phyloP scores from a whole-genome alignment of 1,140 invertebrate species.

The Cydia amplana region DNA sequence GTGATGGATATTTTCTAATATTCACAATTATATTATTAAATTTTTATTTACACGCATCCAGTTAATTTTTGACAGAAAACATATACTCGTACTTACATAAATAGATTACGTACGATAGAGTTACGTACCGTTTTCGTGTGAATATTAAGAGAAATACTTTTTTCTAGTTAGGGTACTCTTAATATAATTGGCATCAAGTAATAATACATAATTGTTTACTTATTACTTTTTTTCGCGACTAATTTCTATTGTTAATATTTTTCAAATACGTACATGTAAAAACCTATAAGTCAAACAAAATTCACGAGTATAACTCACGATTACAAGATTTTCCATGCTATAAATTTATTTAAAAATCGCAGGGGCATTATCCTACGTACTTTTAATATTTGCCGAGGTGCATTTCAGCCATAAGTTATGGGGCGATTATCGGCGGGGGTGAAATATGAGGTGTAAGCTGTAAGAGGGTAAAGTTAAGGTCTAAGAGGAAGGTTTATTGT shows the following conservation, averaged over 20 bases:
- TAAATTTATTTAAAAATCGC: constrained; percentile 33
- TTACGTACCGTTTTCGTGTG: too few species aligned
- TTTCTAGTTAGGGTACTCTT: too few species aligned
- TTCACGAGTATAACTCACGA: constrained; percentile 19
- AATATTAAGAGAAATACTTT: too few species aligned
- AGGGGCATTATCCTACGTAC: constrained; percentile 29
- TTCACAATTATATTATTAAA: too few species aligned
- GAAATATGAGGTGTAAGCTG: constrained; percentile 21
- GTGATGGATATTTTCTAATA: background rate
- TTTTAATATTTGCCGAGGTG: constrained; percentile 33
- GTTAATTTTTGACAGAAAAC: too few species aligned
- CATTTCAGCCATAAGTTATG: constrained; percentile 31
- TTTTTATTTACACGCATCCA: too few species aligned
- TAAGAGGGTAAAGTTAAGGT: constrained; percentile 1
- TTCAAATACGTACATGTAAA: background rate
- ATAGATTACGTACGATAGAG: too few species aligned
- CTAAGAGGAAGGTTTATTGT: constrained; percentile 20
- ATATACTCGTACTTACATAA: too few species aligned
- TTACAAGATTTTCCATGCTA: constrained; percentile 13
- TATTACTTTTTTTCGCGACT: too few species aligned
- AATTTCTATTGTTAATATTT: too few species aligned
- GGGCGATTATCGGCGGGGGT: constrained; percentile 29
- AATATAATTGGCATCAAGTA: too few species aligned
- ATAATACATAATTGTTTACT: too few species aligned
- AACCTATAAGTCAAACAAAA: background rate